Evolutionary conservation across 2,888 invertebrate genomes (phyloP).

Genomic region (Scaptomyza polygonia): DNA sequence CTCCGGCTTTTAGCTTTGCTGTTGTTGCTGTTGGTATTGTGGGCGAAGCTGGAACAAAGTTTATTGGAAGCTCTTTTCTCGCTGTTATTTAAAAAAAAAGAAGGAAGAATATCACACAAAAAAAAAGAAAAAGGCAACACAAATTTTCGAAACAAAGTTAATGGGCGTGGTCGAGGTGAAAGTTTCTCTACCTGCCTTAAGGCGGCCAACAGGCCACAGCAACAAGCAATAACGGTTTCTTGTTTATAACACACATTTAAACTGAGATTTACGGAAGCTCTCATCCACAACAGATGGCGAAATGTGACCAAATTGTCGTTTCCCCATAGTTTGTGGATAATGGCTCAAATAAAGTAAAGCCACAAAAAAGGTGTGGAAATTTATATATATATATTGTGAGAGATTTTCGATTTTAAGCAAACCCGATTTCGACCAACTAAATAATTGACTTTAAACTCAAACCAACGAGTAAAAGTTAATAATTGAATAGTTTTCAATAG

Average conservation of each 20-base stretch:
- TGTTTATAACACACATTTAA: constrained; percentile 40
- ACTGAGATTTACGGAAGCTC: constrained; percentile 16
- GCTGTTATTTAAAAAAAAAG: constrained; percentile 31
- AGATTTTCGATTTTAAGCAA: background rate
- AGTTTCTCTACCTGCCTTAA: constrained; percentile 33
- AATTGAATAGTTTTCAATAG: constrained; percentile 6
- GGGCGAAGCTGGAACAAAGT: constrained; percentile 55
- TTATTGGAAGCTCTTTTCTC: constrained; percentile 47
- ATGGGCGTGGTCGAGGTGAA: constrained; percentile 41
- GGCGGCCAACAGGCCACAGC: constrained; percentile 27
- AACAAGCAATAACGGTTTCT: constrained; percentile 58
- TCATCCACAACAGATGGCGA: constrained; percentile 19
- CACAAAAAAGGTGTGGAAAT: background rate
- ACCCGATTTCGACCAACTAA: no score
- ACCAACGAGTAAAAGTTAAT: background rate
- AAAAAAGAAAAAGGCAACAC: background rate
- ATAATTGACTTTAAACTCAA: background rate
- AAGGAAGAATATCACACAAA: background rate
- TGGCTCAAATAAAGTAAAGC: constrained; percentile 15
- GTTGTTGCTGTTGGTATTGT: constrained; percentile 25
- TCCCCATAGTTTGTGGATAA: constrained; percentile 11
- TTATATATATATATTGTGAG: background rate
- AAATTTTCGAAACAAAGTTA: constrained; percentile 31
- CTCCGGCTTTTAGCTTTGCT: constrained; percentile 15
- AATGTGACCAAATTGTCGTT: constrained; percentile 38